These are phyloP conservation scores for Akabosia matsudoensis DNA, from an alignment of 1,140 invertebrate species.

Conservation along the genomic window DNA sequence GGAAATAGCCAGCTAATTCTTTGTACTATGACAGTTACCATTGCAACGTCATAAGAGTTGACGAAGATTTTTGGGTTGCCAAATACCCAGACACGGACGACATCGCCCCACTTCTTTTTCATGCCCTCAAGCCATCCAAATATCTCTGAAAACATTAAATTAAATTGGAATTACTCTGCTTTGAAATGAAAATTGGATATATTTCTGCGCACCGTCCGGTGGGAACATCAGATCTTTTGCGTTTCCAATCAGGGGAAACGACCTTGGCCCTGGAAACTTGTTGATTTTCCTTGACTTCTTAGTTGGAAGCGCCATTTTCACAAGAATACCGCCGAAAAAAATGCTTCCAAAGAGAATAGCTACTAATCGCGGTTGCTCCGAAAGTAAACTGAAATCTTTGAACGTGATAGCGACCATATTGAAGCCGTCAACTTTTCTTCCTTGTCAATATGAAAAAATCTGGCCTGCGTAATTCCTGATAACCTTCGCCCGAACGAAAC, in stretches of 20 bases:
- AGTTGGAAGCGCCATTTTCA: too few species aligned
- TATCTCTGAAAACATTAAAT: neutral
- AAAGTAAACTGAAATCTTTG: too few species aligned
- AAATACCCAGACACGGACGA: neutral
- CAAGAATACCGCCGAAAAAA: too few species aligned
- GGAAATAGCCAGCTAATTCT: neutral
- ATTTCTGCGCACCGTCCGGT: neutral
- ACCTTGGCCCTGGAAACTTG: neutral
- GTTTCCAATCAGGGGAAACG: neutral
- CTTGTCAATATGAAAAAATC: too few species aligned
- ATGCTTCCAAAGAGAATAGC: too few species aligned
- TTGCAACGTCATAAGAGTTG: constrained; percentile 11
- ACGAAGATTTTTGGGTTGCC: constrained; percentile 2
- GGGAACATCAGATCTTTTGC: neutral
- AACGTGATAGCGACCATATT: too few species aligned
- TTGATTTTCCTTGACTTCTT: too few species aligned
- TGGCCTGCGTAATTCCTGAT: too few species aligned
- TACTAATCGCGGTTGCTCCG: too few species aligned
- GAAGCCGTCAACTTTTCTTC: too few species aligned
- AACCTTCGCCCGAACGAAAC: too few species aligned
- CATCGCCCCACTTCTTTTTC: neutral
- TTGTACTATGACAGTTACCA: constrained; percentile 2
- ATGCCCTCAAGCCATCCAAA: neutral
- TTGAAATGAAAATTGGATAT: neutral
- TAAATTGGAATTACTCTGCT: neutral